Base-by-base conservation (phyloP, 2,113 vertebrate species). In the Terrapene triunguis region DNA sequence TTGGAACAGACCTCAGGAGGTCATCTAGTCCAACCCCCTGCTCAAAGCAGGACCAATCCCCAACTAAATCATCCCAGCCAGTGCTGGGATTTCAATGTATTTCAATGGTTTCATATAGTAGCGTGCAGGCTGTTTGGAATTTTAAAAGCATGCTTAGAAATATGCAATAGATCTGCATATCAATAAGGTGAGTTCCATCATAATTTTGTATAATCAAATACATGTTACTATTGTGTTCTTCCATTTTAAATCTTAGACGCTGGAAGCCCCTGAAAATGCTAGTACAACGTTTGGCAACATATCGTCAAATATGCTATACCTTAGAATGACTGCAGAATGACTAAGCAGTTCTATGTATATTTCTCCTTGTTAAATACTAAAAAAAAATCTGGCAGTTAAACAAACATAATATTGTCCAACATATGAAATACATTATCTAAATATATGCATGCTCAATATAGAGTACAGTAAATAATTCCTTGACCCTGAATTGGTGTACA, bases 401-500 rank as follows among this genome's bases (percentile, higher is more conserved):
- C 48, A 84, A 50, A 93, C 93, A 96, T 91, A 51, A 80, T 88
- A 85, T 93, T 88, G 79, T 24, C 74, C 90, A 25, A 27, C 42
- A 19, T 22, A 44, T 65, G 80, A 27, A 48, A 62, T 38, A 38
- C 82, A 90, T 95, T 94, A 93, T 89, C 51, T 87, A 86, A 97
- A 96, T 76, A 94, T 62, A 89, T n/a, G 83, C 85, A 55, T 87
- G 35, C 29, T 92, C 62, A 92, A 80, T 87, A 78, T 82, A 59
- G 74, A 54, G 48, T 85, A 65, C 42, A 14, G 8, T 91, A 97
- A 97, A 95, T 97, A 96, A 96, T 97, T 98, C 98, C 98, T 98
- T 98, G 96, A 98, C 98, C 98, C 97, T 97, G 96, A 98, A 98
- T 96, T 92, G 94, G 90, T 97, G 95, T 93, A 95, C 97, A 99